Evolutionary conservation across 2,888 invertebrate species (phyloP), one percentile per base, ranked within the genome.

Genomic region (Drepana falcataria): DNA sequence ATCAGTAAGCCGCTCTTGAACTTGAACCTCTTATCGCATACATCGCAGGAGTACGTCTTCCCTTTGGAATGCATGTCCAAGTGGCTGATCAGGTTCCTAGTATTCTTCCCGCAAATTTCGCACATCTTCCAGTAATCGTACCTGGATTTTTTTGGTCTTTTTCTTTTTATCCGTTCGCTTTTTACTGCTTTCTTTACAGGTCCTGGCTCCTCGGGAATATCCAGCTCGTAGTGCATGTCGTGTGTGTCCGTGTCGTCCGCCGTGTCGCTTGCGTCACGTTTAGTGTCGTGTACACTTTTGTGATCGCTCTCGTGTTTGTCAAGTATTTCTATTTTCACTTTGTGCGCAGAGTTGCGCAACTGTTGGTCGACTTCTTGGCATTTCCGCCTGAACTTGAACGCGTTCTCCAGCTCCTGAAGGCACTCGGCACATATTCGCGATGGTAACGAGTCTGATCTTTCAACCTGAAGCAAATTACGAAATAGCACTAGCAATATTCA

Each of bases 21-120:
- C 59, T 91, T 91, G 53, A 92, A 92, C 54, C 79, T 86, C 68
- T 91, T 92, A 55, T 85, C 85, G 60, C 92, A 92, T 2, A 87
- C 69, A 0, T 85, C 77, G 59, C 92, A 92, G 0, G 86, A 80
- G 64, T 91, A 89, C 6, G 73, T 69, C 57, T 85, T 87, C 35
- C 77, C 83, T 0, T 65, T 76, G 2, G 87, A 78, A 61, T 92
- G 92, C 54, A 80, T 77, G 69, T 90, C 91, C 59, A 92, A 62
- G 55, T 92, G 92, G 53, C 83, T 82, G 41, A 75, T 63, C 34
- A 91, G 74, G 56, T 87, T 91, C 59, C 79, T 77, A 5, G 91
- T 89, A 54, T 85, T 75, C 55, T 88, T 91, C 0, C 91, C 91
- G 68, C 91, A 91, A 1, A 91, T 66, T 63, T 91, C 91, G 63